A percentile compares a stretch with the other conserved stretches of the same genome.
These are phyloP conservation scores for Matsumurasca onukii DNA, from an alignment of 1,140 invertebrate species.

Conservation along the genomic window DNA sequence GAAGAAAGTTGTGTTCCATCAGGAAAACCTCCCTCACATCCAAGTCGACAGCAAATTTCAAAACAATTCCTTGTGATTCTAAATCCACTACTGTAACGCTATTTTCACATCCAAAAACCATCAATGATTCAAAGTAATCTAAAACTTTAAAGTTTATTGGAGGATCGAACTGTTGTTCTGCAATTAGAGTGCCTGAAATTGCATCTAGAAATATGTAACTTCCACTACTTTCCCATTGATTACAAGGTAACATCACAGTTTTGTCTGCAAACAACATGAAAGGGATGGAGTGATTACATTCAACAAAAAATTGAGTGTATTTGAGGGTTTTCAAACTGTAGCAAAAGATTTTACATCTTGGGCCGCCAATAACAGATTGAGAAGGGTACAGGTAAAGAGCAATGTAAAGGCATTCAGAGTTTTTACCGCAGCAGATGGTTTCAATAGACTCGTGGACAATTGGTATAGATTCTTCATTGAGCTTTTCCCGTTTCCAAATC, in stretches of 20 bases:
- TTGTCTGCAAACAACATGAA: constrained; percentile 20
- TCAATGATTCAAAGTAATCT: background rate
- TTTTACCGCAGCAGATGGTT: constrained; percentile 21
- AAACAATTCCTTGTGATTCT: background rate
- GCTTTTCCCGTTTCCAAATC: constrained; percentile 32
- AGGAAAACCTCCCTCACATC: constrained; percentile 7
- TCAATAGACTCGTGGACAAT: constrained; percentile 9
- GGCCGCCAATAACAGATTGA: too few relatives aligned
- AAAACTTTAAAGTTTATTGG: constrained; percentile 12
- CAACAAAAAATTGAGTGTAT: constrained; percentile 23
- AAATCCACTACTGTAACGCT: constrained; percentile 13
- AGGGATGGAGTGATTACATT: constrained; percentile 12
- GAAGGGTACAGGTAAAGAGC: background rate
- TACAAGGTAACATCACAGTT: background rate
- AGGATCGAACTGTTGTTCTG: constrained; percentile 5
- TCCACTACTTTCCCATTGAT: constrained; percentile 19
- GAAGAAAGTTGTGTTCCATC: background rate
- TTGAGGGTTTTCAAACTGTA: constrained; percentile 28
- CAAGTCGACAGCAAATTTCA: background rate
- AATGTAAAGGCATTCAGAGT: background rate
- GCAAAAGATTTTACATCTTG: constrained; percentile 18
- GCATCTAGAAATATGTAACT: background rate
- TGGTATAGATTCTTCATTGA: constrained; percentile 24
- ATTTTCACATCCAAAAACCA: constrained; percentile 5
- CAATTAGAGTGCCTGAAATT: background rate